Evolutionary conservation across 2,797 vertebrate species (phyloP).

Genomic region (Helostoma temminkii): DNA sequence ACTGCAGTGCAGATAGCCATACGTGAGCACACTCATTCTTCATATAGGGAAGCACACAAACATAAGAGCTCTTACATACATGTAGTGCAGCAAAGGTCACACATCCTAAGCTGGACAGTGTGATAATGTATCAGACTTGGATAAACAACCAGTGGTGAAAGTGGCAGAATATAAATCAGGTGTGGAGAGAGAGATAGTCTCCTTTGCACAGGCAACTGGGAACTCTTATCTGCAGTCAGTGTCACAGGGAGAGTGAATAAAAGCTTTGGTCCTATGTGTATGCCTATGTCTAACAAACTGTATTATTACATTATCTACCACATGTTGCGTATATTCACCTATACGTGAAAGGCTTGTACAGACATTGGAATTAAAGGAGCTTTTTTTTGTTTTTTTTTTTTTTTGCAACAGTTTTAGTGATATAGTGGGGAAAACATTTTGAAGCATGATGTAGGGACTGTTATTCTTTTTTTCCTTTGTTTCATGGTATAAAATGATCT

Average conservation of each 20-base stretch:
- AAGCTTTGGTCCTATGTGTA: constrained; percentile 33
- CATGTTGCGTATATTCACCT: constrained; percentile 40
- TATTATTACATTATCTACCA: constrained; percentile 55
- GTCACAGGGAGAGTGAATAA: constrained; percentile 65
- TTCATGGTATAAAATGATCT: neutral
- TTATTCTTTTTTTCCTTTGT: no score
- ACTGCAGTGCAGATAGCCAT: neutral
- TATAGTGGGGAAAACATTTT: neutral
- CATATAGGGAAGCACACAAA: neutral
- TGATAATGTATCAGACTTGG: constrained; percentile 68
- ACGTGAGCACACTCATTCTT: neutral
- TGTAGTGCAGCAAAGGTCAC: constrained; percentile 76
- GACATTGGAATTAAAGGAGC: neutral
- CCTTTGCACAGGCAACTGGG: constrained; percentile 47
- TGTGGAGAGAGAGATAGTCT: constrained; percentile 41
- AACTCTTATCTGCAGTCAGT: constrained; percentile 70
- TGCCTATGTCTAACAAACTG: constrained; percentile 30
- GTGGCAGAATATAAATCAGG: constrained; percentile 77
- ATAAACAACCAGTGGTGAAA: constrained; percentile 69
- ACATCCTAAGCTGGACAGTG: constrained; percentile 52
- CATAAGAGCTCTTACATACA: constrained; percentile 43
- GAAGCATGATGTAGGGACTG: neutral
- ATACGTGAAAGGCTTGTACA: constrained; percentile 21
- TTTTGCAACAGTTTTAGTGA: neutral
- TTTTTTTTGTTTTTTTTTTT: neutral